Percentiles rank a stretch among this genome's conserved stretches.
Conservation (phyloP, 2,797 vertebrate genomes). For the Phylloscopus collybita region DNA sequence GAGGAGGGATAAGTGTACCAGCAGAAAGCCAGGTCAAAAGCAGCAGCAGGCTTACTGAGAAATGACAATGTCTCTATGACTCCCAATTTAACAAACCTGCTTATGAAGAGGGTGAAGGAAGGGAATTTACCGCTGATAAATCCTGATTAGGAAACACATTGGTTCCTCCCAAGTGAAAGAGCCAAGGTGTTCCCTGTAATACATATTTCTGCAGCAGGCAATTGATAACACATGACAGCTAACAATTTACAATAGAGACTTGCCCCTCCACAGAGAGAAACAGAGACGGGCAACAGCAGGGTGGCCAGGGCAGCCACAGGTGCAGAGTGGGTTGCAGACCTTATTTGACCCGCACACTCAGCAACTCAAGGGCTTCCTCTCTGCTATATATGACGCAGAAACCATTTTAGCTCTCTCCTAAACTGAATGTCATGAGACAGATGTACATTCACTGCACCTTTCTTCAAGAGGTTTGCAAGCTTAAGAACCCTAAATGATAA, state of each 20-base stretch:
- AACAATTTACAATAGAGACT: not conserved
- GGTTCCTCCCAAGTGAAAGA: not conserved
- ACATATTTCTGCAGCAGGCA: not conserved
- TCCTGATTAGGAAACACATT: not conserved
- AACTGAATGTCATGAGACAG: slow-evolving; percentile 79
- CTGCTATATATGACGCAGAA: slow-evolving; percentile 88
- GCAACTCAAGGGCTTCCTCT: slow-evolving; percentile 83
- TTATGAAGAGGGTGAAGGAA: not conserved
- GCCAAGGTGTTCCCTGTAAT: not conserved
- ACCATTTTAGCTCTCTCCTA: slow-evolving; percentile 88
- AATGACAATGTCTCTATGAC: not conserved
- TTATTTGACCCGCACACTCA: not conserved
- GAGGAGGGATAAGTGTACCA: not conserved
- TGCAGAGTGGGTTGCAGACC: not conserved
- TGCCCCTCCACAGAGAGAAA: not conserved
- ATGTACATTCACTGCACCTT: slow-evolving; percentile 80
- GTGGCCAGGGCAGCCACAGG: not conserved
- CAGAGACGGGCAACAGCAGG: not conserved
- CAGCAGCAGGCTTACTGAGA: not conserved
- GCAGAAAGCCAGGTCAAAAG: not conserved
- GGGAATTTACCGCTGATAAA: not conserved
- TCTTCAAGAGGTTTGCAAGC: slow-evolving; percentile 93
- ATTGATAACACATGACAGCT: not conserved
- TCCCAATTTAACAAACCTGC: not conserved
- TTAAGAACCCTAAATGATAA: slow-evolving; percentile 89